phyloP scores from a whole-genome alignment of 2,113 vertebrate genomes.

The Leuciscus idus region DNA sequence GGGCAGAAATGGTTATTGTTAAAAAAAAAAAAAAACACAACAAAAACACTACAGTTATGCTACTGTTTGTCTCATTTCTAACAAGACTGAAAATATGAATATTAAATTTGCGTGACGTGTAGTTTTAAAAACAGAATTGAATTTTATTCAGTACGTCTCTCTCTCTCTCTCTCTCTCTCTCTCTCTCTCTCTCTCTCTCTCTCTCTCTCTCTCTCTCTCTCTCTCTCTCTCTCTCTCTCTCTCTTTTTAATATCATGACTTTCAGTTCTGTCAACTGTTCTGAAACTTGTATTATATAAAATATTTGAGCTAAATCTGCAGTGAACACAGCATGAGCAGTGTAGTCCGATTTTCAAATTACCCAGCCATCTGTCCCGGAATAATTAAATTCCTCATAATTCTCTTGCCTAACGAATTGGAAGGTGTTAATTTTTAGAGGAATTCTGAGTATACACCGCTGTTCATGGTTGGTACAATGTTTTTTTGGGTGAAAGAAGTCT shows the following conservation, averaged over 20 bases:
- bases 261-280: too few species aligned
- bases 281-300: neutral
- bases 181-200: too few species aligned
- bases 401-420: neutral
- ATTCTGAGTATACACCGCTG: neutral
- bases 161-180: too few species aligned
- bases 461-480: too few species aligned
- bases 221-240: too few species aligned
- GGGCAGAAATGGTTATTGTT: neutral
- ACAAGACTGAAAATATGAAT: neutral
- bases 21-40: neutral
- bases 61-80: neutral
- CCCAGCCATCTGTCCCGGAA: neutral
- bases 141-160: too few species aligned
- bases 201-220: too few species aligned
- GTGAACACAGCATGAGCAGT: neutral
- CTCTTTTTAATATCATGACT: too few species aligned
- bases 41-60: neutral
- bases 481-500: too few species aligned
- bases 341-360: neutral
- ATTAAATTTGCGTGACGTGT: neutral
- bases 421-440: neutral
- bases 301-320: neutral
- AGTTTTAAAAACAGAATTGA: too few species aligned
- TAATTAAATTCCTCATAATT: too few species aligned